Conservation (phyloP, 2,888 invertebrate genomes). For the Linnaemya vulpina region DNA sequence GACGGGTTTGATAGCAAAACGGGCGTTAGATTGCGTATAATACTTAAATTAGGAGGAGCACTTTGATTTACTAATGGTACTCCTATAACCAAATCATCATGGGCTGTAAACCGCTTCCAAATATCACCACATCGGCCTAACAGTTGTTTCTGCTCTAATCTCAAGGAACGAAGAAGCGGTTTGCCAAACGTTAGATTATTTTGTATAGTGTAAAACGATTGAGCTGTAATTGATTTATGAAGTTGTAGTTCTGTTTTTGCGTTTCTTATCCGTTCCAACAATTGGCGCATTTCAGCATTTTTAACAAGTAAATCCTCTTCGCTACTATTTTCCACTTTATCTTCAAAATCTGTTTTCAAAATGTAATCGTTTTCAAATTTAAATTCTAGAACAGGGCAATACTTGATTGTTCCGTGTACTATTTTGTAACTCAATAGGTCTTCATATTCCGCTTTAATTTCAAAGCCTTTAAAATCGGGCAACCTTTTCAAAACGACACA, state of each 20-base stretch:
- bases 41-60: constrained; percentile 66
- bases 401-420: constrained; percentile 73
- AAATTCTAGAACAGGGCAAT: constrained; percentile 76
- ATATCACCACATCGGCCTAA: constrained; percentile 79
- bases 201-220: constrained; percentile 74
- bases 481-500: constrained; percentile 75
- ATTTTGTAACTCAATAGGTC: constrained; percentile 74
- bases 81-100: constrained; percentile 76
- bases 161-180: constrained; percentile 75
- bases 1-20: constrained; percentile 61
- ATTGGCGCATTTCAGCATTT: constrained; percentile 71
- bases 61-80: constrained; percentile 77
- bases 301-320: constrained; percentile 13
- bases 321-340: background rate
- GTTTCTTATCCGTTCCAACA: constrained; percentile 75
- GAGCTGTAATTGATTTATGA: constrained; percentile 76
- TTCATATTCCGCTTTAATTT: constrained; percentile 75
- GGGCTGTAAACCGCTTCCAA: constrained; percentile 76
- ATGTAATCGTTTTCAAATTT: constrained; percentile 72
- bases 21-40: constrained; percentile 72
- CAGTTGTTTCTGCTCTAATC: constrained; percentile 79
- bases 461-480: constrained; percentile 61
- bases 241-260: constrained; percentile 77
- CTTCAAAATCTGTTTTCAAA: constrained; percentile 77
- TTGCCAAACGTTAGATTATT: constrained; percentile 76